Evolutionary conservation across 2,113 vertebrate genomes (phyloP).

Genomic region (Sorex fumeus): DNA sequence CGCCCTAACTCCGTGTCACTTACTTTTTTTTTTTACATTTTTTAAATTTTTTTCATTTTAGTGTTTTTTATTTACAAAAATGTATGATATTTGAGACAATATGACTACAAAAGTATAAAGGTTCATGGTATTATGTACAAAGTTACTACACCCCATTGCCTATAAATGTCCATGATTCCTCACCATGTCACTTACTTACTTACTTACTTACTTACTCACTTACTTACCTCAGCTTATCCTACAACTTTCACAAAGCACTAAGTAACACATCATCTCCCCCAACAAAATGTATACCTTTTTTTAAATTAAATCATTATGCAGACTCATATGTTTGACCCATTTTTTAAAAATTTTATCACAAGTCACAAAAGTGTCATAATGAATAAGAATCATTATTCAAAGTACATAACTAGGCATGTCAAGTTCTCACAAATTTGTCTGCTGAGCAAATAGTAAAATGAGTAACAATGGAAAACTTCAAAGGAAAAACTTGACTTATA

Average conservation of each 20-base stretch:
- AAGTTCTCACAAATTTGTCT: background rate
- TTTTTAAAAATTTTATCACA: background rate
- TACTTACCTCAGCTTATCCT: slow-evolving; percentile 50
- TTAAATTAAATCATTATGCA: background rate
- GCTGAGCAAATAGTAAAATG: slow-evolving; percentile 15
- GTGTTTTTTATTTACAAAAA: too few relatives aligned
- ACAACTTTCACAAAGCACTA: slow-evolving; percentile 37
- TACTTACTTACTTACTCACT: too few relatives aligned
- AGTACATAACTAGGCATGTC: slow-evolving; percentile 26
- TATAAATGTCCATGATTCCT: too few relatives aligned
- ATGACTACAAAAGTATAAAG: too few relatives aligned
- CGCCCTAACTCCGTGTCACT: background rate
- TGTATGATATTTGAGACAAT: too few relatives aligned
- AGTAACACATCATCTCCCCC: background rate
- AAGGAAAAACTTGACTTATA: background rate
- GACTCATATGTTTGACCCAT: background rate
- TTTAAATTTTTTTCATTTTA: too few relatives aligned
- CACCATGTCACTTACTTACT: background rate
- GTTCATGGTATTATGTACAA: too few relatives aligned
- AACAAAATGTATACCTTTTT: background rate
- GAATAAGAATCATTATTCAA: slow-evolving; percentile 54
- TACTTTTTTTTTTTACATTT: background rate
- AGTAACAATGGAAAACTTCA: background rate
- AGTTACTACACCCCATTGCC: too few relatives aligned
- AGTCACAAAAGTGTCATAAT: background rate